phyloP scores from a whole-genome alignment of 1,140 invertebrate species.

The Zelostemma sp. region DNA sequence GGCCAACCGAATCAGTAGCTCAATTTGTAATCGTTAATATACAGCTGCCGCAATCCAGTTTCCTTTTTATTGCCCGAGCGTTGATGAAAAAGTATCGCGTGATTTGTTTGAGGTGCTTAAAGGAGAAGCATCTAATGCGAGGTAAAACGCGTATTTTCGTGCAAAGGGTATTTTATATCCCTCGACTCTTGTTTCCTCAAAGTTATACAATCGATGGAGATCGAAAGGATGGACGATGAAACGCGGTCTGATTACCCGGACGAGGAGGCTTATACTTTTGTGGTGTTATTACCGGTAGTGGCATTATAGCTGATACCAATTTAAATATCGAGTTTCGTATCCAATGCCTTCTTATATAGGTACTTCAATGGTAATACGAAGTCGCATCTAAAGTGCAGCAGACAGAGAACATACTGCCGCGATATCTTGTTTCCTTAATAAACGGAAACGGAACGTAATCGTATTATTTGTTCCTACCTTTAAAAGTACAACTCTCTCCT shows the following conservation, averaged over 20 bases:
- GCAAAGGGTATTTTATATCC: conserved; percentile 7
- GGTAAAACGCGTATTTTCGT: too few species aligned
- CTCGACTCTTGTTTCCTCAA: conserved; percentile 34
- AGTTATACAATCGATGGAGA: conserved; percentile 45
- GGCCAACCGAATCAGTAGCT: conserved; percentile 59
- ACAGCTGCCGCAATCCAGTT: conserved; percentile 39
- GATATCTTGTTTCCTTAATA: conserved; percentile 72
- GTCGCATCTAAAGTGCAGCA: conserved; percentile 45
- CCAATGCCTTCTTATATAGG: conserved; percentile 52
- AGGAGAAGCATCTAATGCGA: too few species aligned
- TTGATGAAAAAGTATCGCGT: too few species aligned
- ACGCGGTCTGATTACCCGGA: conserved; percentile 61
- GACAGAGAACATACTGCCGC: conserved; percentile 52
- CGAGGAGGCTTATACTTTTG: conserved; percentile 55
- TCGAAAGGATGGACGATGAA: conserved; percentile 55
- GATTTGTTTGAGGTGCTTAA: too few species aligned
- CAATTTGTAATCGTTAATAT: conserved; percentile 69
- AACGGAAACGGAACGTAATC: conserved; percentile 72
- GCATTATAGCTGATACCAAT: conserved; percentile 61
- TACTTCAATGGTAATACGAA: conserved; percentile 45
- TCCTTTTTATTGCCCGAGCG: conserved; percentile 44
- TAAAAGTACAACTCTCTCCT: conserved; percentile 54
- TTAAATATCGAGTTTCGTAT: conserved; percentile 69
- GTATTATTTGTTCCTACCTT: conserved; percentile 71
- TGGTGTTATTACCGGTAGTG: conserved; percentile 52